Evolutionary conservation across 2,113 vertebrate species (phyloP), one percentile per base, ranked within the genome.

Genomic region (Eidolon helvum): DNA sequence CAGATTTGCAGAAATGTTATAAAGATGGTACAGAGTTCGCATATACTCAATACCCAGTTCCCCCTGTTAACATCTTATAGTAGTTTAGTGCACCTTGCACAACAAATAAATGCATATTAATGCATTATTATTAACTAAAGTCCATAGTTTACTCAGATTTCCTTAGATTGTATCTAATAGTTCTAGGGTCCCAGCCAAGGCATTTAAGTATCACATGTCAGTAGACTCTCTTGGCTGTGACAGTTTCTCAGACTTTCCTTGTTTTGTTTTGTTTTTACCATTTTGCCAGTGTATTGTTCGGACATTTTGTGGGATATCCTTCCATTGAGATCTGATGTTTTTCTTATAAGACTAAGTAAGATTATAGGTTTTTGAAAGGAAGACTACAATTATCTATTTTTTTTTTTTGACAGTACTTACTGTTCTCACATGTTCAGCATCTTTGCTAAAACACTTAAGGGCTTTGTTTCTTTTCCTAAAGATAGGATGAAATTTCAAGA

Each of bases 161-260:
- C 77, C 71, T 50, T 11, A 16, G 10, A 24, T 57, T 57, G 19
- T n/a, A 48, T 21, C 7, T 18, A 35, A 14, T 4, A 16, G 4
- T 74, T 16, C 35, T 4, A 38, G 24, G 24, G 11, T 28, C 65
- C 16, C n/a, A 6, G 10, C 43, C 8, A 86, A 38, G 21, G 14
- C 2, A 8, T 33, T 7, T 15, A 35, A 24, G 14, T 4, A 8
- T 5, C 2, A 0, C 0, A 21, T 4, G 30, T 77, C 66, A 21
- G 0, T 12, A 3, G 22, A 7, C 0, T 72, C 6, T 35, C 40
- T 55, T 18, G 38, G 4, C 65, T 43, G 6, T 9, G 65, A n/a
- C 9, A 4, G 4, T 35, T 33, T 66, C 69, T 43, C 8, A 77
- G 30, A 66, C 3, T 35, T 26, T 12, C 45, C 53, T 59, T 19